Evolutionary conservation across 2,797 vertebrate genomes (phyloP).

Genomic region (Enteromius fasciolatus): DNA sequence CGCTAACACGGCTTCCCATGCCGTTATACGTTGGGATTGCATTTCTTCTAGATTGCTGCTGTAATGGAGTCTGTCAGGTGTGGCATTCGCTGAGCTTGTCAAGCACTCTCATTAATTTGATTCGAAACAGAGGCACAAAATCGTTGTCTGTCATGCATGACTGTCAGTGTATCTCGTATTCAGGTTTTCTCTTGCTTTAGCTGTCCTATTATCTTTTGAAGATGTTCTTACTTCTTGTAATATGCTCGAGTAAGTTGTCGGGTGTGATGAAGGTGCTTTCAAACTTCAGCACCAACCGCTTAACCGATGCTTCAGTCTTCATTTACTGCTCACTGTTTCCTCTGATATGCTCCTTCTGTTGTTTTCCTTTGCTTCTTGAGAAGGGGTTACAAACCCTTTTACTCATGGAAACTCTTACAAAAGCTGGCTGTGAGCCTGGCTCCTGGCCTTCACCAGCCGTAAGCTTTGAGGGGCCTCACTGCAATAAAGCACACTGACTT

Average conservation of each 20-base stretch:
- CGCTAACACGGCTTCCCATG: conserved; percentile 63
- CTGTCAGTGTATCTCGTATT: conserved; percentile 7
- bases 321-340: conserved; percentile 34
- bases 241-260: conserved; percentile 16
- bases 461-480: conserved; percentile 48
- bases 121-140: conserved; percentile 39
- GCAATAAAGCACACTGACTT: conserved; percentile 52
- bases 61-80: conserved; percentile 64
- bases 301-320: conserved; percentile 29
- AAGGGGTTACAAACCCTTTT: conserved; percentile 78
- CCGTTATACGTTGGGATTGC: conserved; percentile 57
- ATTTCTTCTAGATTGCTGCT: conserved; percentile 52
- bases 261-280: conserved; percentile 14
- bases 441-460: conserved; percentile 69
- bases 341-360: conserved; percentile 53
- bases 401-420: conserved; percentile 87
- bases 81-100: conserved; percentile 48
- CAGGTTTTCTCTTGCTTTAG: conserved; percentile 24
- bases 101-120: conserved; percentile 51
- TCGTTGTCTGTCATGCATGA: background rate
- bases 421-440: conserved; percentile 75
- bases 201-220: conserved; percentile 19
- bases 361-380: conserved; percentile 50
- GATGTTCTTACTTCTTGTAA: conserved; percentile 4
- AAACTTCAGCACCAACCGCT: conserved; percentile 17